phyloP scores from a whole-genome alignment of 2,888 invertebrate species.

The Meloe dianella region DNA sequence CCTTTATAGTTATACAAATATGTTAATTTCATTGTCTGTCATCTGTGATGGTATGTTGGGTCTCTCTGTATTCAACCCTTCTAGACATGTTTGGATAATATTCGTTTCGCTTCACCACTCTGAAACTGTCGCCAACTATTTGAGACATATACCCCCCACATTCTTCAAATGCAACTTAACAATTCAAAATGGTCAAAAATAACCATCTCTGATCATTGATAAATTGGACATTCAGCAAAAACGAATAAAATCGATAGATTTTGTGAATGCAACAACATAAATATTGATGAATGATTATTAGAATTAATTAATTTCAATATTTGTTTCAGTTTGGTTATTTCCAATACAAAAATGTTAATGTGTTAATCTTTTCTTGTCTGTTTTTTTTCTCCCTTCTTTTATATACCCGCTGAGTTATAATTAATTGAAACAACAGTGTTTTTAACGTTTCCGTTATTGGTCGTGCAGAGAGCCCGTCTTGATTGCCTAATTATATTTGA shows the following conservation, averaged over 20 bases:
- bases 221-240: no score
- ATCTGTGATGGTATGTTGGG: slow-evolving; percentile 23
- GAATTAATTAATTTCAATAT: neutral
- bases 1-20: slow-evolving; percentile 15
- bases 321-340: neutral
- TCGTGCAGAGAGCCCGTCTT: neutral
- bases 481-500: slow-evolving; percentile 15
- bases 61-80: slow-evolving; percentile 17
- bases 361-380: slow-evolving; percentile 12
- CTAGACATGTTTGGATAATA: slow-evolving; percentile 16
- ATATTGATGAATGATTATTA: no score
- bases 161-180: neutral
- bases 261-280: no score
- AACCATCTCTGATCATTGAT: no score
- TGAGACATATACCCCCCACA: neutral
- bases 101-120: slow-evolving; percentile 15
- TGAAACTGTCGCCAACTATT: slow-evolving; percentile 1
- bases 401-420: slow-evolving; percentile 14
- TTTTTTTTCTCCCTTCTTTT: neutral
- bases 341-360: slow-evolving; percentile 12
- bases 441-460: slow-evolving; percentile 16
- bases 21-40: slow-evolving; percentile 14
- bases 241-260: no score
- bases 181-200: no score
- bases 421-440: slow-evolving; percentile 19